Percentiles rank a stretch among this genome's conserved stretches.
Evolutionary conservation across 2,888 invertebrate species (phyloP).

Genomic region (Vesta saturnalis): DNA sequence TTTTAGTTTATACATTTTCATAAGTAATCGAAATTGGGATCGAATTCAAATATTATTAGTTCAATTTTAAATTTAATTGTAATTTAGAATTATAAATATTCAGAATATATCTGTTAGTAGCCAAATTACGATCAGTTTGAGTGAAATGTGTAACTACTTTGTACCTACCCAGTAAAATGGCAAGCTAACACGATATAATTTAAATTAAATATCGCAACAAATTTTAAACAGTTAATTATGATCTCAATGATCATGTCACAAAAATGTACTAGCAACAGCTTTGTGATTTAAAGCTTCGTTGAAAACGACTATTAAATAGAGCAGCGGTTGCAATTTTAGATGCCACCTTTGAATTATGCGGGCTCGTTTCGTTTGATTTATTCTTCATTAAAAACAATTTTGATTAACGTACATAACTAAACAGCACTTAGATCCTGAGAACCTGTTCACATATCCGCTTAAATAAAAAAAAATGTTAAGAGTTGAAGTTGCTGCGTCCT

Average conservation of each 20-base stretch:
- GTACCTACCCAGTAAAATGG: too few relatives aligned
- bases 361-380: slow-evolving; percentile 50
- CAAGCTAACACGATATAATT: too few relatives aligned
- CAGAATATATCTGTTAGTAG: too few relatives aligned
- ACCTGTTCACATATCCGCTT: slow-evolving; percentile 11
- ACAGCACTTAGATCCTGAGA: slow-evolving; percentile 10
- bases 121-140: too few relatives aligned
- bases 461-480: background rate
- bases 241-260: slow-evolving; percentile 41
- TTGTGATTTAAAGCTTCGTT: slow-evolving; percentile 49
- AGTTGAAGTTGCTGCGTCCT: background rate
- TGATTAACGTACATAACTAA: slow-evolving; percentile 21
- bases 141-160: too few relatives aligned
- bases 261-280: slow-evolving; percentile 38
- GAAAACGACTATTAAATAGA: slow-evolving; percentile 53
- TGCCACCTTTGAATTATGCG: slow-evolving; percentile 52
- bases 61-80: too few relatives aligned
- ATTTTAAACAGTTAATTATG: slow-evolving; percentile 48
- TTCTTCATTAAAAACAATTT: slow-evolving; percentile 51
- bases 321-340: slow-evolving; percentile 53
- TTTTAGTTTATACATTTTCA: too few relatives aligned
- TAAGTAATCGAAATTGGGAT: too few relatives aligned
- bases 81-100: too few relatives aligned
- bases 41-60: too few relatives aligned
- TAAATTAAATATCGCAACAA: slow-evolving; percentile 45